Conservation (phyloP, 2,888 invertebrate species). For the Patella pellucida region DNA sequence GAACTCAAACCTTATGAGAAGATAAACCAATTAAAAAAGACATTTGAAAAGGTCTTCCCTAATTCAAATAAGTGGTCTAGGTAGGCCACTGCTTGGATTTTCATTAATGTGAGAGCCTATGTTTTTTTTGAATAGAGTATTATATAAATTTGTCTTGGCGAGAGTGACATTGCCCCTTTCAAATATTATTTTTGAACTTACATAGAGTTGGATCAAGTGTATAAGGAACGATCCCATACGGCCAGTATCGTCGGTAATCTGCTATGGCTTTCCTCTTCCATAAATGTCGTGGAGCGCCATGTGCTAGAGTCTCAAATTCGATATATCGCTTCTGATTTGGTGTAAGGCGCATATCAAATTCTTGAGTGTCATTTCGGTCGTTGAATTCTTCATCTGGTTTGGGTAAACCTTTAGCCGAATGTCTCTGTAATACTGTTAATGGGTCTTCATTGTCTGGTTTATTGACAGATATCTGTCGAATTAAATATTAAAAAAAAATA, state of each 20-base stretch:
- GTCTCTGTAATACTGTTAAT: constrained; percentile 4
- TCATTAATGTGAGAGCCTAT: too few relatives aligned
- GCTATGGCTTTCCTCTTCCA: constrained; percentile 21
- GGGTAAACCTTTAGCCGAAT: constrained; percentile 11
- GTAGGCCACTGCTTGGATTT: too few relatives aligned
- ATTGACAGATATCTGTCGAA: not conserved
- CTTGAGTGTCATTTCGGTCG: not conserved
- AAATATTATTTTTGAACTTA: not conserved
- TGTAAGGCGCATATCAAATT: constrained; percentile 22
- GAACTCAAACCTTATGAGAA: too few relatives aligned
- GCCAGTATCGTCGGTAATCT: constrained; percentile 19
- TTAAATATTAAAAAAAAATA: too few relatives aligned
- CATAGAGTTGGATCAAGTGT: not conserved
- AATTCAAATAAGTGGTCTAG: too few relatives aligned
- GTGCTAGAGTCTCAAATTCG: not conserved
- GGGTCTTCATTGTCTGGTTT: constrained; percentile 6
- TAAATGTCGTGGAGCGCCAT: not conserved
- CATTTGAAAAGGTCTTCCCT: too few relatives aligned
- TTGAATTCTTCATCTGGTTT: constrained; percentile 20
- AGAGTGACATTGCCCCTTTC: too few relatives aligned
- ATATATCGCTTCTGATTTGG: constrained; percentile 8
- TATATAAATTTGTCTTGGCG: too few relatives aligned
- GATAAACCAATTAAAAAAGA: too few relatives aligned
- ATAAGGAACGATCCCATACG: constrained; percentile 14
- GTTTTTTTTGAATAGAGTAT: too few relatives aligned